Evolutionary conservation across 2,888 invertebrate species (phyloP).

Genomic region (Melanotus villosus): DNA sequence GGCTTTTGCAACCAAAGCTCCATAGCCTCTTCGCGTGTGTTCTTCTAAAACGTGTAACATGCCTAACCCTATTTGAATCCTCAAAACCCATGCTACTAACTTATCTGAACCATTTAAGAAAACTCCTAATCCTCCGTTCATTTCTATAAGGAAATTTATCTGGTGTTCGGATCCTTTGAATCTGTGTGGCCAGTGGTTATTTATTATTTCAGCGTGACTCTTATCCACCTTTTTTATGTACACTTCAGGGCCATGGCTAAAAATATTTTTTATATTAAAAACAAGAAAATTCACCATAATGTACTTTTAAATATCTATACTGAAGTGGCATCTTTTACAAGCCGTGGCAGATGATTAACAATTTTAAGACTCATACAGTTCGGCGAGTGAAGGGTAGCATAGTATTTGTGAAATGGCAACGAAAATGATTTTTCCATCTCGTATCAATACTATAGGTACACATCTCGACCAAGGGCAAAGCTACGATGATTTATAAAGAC

Average conservation of each 20-base stretch:
- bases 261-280: neutral
- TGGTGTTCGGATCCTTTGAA: slow-evolving; percentile 58
- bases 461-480: too few relatives aligned
- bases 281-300: too few relatives aligned
- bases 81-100: slow-evolving; percentile 64
- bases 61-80: slow-evolving; percentile 61
- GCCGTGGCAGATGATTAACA: too few relatives aligned
- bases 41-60: slow-evolving; percentile 62
- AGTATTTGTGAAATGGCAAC: too few relatives aligned
- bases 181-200: slow-evolving; percentile 63
- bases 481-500: too few relatives aligned
- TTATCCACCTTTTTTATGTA: slow-evolving; percentile 59
- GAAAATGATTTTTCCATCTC: too few relatives aligned
- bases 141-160: slow-evolving; percentile 58
- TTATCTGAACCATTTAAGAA: slow-evolving; percentile 61
- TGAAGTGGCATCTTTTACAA: too few relatives aligned
- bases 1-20: slow-evolving; percentile 59
- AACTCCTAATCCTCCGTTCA: slow-evolving; percentile 64
- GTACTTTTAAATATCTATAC: too few relatives aligned
- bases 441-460: too few relatives aligned
- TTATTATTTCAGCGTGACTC: slow-evolving; percentile 58
- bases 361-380: too few relatives aligned
- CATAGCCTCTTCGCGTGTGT: slow-evolving; percentile 64
- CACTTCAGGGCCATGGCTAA: slow-evolving; percentile 61
- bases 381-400: too few relatives aligned